A percentile compares a stretch with the other conserved stretches of the same genome.
These are phyloP conservation scores for Hippocampus kuda DNA, from an alignment of 2,797 vertebrate species.

Conservation along the genomic window DNA sequence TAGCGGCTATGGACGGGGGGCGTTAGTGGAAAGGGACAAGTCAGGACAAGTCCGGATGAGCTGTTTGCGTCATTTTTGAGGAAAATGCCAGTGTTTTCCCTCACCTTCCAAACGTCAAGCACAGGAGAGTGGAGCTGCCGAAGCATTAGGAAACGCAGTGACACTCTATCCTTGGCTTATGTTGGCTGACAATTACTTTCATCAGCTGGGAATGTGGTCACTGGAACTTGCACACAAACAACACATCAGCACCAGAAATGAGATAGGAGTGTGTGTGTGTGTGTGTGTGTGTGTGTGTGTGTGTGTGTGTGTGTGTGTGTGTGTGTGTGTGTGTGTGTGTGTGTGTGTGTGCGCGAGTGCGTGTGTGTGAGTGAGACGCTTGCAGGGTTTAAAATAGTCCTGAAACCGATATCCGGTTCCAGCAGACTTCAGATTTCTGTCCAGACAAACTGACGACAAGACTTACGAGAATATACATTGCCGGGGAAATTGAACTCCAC, in stretches of 20 bases:
- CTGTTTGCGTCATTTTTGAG: neutral
- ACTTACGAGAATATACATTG: conserved; percentile 3
- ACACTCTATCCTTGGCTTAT: neutral
- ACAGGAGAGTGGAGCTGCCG: neutral
- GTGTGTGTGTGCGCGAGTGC: neutral
- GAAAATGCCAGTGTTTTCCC: conserved; percentile 6
- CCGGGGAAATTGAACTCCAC: neutral
- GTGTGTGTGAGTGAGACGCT: conserved; percentile 11
- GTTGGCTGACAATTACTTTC: conserved; percentile 7
- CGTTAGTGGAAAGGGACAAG: neutral
- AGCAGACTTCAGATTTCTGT: conserved; percentile 45
- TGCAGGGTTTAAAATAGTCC: conserved; percentile 54
- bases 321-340: conserved; percentile 13
- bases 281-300: conserved; percentile 11
- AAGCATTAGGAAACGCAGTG: conserved; percentile 5
- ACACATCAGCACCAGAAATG: conserved; percentile 21
- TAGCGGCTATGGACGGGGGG: neutral
- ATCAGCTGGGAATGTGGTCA: conserved; percentile 3
- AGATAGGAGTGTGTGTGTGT: conserved; percentile 13
- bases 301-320: neutral
- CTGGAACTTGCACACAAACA: conserved; percentile 13
- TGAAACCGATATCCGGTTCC: conserved; percentile 41
- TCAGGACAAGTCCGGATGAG: conserved; percentile 9
- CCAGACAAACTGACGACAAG: conserved; percentile 23
- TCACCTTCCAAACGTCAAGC: neutral